Conservation (phyloP, 2,113 vertebrate genomes). For the Pachycephala philippinensis region DNA sequence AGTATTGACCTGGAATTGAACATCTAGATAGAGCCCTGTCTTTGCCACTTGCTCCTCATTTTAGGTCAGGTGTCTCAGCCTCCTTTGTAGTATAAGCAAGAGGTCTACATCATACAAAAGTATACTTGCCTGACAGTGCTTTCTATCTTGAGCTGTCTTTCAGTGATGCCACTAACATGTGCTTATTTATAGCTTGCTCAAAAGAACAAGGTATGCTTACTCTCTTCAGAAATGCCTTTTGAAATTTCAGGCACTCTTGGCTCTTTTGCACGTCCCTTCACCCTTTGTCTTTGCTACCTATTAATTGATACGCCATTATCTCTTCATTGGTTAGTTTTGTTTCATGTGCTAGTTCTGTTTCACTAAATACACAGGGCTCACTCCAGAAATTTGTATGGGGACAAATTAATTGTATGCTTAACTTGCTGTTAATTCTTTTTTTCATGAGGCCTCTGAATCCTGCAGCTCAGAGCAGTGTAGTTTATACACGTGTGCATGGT, state of each 20-base stretch:
- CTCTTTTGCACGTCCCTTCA: neutral
- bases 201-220: neutral
- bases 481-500: accelerated
- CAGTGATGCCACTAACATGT: neutral
- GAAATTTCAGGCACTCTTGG: neutral
- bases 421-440: neutral
- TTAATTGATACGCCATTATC: neutral
- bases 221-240: neutral
- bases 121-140: neutral
- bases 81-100: neutral
- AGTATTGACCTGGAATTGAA: neutral
- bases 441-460: neutral
- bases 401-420: neutral
- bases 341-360: neutral
- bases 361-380: neutral
- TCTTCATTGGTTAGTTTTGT: neutral
- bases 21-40: neutral
- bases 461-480: neutral
- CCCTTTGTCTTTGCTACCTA: neutral
- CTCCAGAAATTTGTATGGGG: neutral
- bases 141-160: neutral
- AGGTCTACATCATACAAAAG: neutral
- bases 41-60: neutral
- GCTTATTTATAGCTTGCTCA: neutral
- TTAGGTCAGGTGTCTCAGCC: neutral